phyloP scores from a whole-genome alignment of 2,113 vertebrate species.

The Pituophis catenifer region DNA sequence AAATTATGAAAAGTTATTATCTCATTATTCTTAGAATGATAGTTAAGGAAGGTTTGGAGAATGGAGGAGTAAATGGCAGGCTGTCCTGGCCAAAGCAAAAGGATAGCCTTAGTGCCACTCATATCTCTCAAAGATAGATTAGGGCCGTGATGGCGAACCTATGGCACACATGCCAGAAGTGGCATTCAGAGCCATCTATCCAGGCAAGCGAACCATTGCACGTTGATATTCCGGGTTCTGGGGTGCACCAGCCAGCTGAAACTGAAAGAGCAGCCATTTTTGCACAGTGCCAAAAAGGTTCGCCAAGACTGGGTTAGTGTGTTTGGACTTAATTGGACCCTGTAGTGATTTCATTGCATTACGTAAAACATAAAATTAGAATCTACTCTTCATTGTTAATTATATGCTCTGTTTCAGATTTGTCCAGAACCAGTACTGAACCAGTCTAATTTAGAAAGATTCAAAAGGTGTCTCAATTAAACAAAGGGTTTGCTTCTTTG shows the following conservation, averaged over 20 bases:
- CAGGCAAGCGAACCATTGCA: too few relatives aligned
- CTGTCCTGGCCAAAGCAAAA: background rate
- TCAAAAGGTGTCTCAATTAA: background rate
- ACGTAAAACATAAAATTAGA: background rate
- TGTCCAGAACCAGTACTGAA: background rate
- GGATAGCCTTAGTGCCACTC: background rate
- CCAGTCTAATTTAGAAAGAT: background rate
- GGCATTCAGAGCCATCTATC: too few relatives aligned
- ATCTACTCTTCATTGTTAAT: background rate
- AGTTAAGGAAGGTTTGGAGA: background rate
- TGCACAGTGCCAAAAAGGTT: too few relatives aligned
- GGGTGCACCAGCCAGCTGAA: too few relatives aligned
- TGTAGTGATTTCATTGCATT: background rate
- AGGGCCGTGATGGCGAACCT: too few relatives aligned
- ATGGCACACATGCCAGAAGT: too few relatives aligned
- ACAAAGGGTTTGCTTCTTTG: background rate
- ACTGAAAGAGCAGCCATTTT: too few relatives aligned
- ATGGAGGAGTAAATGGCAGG: background rate
- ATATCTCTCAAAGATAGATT: background rate
- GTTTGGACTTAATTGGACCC: background rate
- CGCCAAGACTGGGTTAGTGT: too few relatives aligned
- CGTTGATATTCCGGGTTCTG: too few relatives aligned
- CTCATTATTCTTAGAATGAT: background rate
- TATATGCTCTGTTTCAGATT: background rate
- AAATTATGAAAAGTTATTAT: background rate